Evolutionary conservation across 2,797 vertebrate genomes (phyloP).

Genomic region (Silurus lanzhouensis): DNA sequence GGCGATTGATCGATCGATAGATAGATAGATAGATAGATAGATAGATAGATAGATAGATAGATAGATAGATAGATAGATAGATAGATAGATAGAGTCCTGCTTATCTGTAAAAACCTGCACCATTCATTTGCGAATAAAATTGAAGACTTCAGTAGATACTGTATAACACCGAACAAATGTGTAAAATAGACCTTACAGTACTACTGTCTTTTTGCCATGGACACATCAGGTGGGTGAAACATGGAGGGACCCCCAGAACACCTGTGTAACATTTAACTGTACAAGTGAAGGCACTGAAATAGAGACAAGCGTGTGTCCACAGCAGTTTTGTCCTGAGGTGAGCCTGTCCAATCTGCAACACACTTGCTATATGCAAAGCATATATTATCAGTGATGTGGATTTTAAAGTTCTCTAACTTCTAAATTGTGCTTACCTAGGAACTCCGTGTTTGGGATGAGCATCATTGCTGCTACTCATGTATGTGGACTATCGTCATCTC

Average conservation of each 20-base stretch:
- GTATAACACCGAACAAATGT: neutral
- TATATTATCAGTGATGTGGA: neutral
- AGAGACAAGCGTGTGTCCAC: neutral
- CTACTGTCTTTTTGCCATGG: neutral
- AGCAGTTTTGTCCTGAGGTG: constrained; percentile 20
- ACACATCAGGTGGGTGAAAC: constrained; percentile 7
- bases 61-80: no score
- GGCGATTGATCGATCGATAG: no score
- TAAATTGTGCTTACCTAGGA: neutral
- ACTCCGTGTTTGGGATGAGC: neutral
- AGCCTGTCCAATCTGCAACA: neutral
- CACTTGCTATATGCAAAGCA: neutral
- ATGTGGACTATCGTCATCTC: neutral
- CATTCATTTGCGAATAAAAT: neutral
- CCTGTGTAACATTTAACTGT: constrained; percentile 14
- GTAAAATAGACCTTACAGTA: neutral
- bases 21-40: no score
- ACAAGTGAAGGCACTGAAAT: constrained; percentile 16
- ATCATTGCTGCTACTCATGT: constrained; percentile 31
- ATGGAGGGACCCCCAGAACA: neutral
- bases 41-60: no score
- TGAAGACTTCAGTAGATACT: neutral
- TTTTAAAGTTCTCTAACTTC: neutral
- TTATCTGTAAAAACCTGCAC: neutral
- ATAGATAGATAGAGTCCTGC: neutral